Evolutionary conservation across 1,140 invertebrate species (phyloP), one percentile per base, ranked within the genome.

Genomic region (Vollenhovia emeryi): DNA sequence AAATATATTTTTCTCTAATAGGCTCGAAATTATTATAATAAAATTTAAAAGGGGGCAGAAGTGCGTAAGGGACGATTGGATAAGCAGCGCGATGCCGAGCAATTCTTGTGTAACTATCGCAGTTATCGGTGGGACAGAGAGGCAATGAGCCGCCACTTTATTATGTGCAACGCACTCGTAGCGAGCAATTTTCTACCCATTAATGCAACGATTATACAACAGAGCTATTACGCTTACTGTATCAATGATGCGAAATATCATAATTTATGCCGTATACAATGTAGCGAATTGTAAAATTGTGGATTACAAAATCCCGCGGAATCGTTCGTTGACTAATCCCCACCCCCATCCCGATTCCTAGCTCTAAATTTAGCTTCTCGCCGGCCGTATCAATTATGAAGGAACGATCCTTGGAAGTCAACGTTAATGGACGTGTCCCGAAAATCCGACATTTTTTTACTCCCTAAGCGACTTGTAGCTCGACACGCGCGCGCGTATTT

Each of bases 161-260:
- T 82, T 82, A 82, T 71, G 50, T 73, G 40, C 50, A 59, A 71
- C 78, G 50, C 50, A 82, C 40, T 82, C 40, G 43, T 82, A 73
- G 68, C 50, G 78, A 82, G 78, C 40, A 82, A 82, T 82, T 82
- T 82, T 82, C 78, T 82, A 82, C 66, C 66, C 66, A 82, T 82
- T 82, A 82, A 82, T 82, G 78, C 78, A 82, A 82, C 66, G 78
- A 82, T 82, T 82, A 82, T 82, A 82, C 27, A 71, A 82, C 78
- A 82, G 78, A 73, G 40, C 78, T 73, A 71, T 82, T 82, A 82
- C 66, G 66, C 69, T 82, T 82, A 71, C 78, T 40, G 50, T 73
- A 71, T 73, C 78, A 73, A 82, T 82, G 78, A 82, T 71, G 78
- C 24, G 50, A n/a, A 71, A 24, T 73, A 36, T 73, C 36, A 59